These are phyloP conservation scores for Hemibagrus guttatus DNA, from an alignment of 2,797 vertebrate genomes.

Conservation along the genomic window DNA sequence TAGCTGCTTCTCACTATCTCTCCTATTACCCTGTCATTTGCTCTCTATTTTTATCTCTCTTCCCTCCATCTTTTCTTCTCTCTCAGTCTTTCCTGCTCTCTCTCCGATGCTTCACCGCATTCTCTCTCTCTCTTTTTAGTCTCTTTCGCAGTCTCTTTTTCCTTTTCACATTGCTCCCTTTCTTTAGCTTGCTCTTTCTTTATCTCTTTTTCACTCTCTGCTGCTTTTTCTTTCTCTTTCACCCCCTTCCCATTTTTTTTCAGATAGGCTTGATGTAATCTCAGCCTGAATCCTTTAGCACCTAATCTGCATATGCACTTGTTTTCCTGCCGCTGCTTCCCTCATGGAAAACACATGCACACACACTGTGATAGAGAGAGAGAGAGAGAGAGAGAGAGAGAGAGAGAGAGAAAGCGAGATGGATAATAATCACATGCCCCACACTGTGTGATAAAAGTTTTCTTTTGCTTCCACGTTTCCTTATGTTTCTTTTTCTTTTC, in stretches of 20 bases:
- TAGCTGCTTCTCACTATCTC: background rate
- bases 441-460: conserved; percentile 8
- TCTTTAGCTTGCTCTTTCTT: background rate
- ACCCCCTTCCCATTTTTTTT: conserved; percentile 15
- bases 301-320: conserved; percentile 48
- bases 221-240: conserved; percentile 8
- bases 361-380: background rate
- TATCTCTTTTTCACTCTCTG: conserved; percentile 17
- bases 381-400: background rate
- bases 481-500: background rate
- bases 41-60: conserved; percentile 31
- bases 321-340: conserved; percentile 14
- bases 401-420: background rate
- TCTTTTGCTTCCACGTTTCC: background rate
- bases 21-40: conserved; percentile 13
- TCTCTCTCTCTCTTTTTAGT: background rate
- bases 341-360: conserved; percentile 21
- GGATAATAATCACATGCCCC: background rate
- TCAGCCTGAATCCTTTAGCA: conserved; percentile 41
- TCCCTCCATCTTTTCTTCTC: background rate
- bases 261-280: conserved; percentile 45
- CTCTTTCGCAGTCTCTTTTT: background rate
- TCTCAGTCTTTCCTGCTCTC: conserved; percentile 1
- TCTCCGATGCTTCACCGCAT: background rate
- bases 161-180: background rate